phyloP scores from a whole-genome alignment of 2,797 vertebrate species.

The Phaenicophaeus curvirostris region DNA sequence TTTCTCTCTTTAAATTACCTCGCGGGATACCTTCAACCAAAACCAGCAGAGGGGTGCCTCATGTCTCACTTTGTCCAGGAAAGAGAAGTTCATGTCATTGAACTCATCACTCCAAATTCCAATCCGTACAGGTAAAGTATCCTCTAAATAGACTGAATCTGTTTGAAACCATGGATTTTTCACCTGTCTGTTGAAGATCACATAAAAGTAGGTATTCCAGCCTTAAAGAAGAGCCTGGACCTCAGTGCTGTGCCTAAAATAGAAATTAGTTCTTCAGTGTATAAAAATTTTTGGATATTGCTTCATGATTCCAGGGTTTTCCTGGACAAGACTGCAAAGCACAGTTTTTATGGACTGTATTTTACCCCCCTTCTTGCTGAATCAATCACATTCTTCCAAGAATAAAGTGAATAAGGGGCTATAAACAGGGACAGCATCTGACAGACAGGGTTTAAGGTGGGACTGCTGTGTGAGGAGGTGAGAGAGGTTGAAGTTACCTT shows the following conservation, averaged over 20 bases:
- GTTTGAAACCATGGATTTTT: neutral
- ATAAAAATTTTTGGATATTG: neutral
- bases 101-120: slow-evolving; percentile 91
- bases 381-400: neutral
- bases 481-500: neutral
- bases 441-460: neutral
- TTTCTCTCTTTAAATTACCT: slow-evolving; percentile 98
- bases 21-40: slow-evolving; percentile 89
- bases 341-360: neutral
- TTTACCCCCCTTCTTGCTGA: neutral
- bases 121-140: slow-evolving; percentile 83
- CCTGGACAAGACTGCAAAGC: neutral
- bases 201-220: neutral
- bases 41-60: slow-evolving; percentile 88
- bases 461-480: neutral
- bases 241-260: neutral
- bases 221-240: neutral
- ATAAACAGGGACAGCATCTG: neutral
- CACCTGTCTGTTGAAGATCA: neutral
- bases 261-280: neutral
- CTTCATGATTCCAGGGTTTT: neutral
- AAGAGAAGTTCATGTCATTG: slow-evolving; percentile 92
- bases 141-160: neutral
- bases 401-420: neutral
- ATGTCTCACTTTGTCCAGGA: slow-evolving; percentile 79